A percentile compares a stretch with the other conserved stretches of the same genome.
These are phyloP conservation scores for Peromyscus aztecus DNA, from an alignment of 2,797 vertebrate genomes.

Conservation along the genomic window DNA sequence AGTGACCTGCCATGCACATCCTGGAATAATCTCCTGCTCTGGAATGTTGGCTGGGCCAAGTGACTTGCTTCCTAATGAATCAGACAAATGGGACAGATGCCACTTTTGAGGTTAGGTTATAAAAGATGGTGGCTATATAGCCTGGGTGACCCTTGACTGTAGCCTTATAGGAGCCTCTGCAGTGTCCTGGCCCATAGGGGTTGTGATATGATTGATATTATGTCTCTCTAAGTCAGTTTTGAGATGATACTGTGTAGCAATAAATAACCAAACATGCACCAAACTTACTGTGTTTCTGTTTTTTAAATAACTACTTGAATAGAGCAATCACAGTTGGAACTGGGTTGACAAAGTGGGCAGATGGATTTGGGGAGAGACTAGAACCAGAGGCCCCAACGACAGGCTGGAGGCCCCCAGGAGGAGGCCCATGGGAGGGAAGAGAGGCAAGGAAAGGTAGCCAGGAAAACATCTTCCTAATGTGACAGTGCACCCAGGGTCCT, in stretches of 20 bases:
- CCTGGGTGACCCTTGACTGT: not conserved
- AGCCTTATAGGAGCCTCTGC: not conserved
- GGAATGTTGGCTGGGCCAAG: not conserved
- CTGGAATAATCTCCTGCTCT: not conserved
- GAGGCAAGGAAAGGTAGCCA: not conserved
- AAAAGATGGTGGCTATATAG: not conserved
- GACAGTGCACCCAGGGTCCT: not conserved
- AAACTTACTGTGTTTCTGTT: not conserved
- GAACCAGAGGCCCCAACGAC: not conserved
- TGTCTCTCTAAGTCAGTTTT: not conserved
- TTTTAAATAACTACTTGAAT: not conserved
- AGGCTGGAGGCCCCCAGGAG: not conserved
- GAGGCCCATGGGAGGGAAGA: not conserved
- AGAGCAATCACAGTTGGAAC: not conserved
- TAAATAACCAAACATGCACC: not conserved
- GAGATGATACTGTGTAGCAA: not conserved
- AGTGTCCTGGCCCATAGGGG: not conserved
- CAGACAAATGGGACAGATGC: not conserved
- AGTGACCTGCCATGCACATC: not conserved
- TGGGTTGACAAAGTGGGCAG: not conserved
- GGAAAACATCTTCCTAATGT: not conserved
- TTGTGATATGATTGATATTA: not conserved
- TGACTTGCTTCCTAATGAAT: not conserved
- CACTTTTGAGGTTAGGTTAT: not conserved
- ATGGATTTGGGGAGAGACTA: not conserved